Conservation (phyloP, 2,888 invertebrate species). For the Lymantria dispar region DNA sequence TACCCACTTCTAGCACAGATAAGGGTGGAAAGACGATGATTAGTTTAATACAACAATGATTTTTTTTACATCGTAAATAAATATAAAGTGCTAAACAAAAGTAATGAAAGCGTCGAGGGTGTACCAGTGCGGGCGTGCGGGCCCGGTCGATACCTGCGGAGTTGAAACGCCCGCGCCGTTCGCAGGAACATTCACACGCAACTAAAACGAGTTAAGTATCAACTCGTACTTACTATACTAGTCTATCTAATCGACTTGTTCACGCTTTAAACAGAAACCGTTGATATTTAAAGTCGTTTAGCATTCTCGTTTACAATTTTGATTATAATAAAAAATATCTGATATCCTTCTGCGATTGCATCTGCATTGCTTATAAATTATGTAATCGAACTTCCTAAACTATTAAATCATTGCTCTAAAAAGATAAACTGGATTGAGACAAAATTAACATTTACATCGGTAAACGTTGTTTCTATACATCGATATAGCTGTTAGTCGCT, state of each 20-base stretch:
- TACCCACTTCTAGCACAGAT: no score
- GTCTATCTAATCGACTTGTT: constrained; percentile 40
- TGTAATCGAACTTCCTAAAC: no score
- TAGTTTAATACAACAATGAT: constrained; percentile 3
- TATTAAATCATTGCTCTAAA: no score
- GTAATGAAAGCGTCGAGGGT: constrained; percentile 32
- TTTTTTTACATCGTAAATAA: constrained; percentile 13
- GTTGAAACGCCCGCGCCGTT: constrained; percentile 13
- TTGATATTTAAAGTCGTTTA: constrained; percentile 30
- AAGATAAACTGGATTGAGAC: no score
- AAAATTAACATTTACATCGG: no score
- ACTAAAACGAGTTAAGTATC: constrained; percentile 36
- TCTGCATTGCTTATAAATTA: no score
- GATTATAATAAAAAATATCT: constrained; percentile 23
- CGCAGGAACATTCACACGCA: constrained; percentile 40
- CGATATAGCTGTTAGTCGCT: no score
- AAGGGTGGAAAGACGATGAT: not conserved
- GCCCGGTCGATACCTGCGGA: constrained; percentile 61
- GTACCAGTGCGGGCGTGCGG: constrained; percentile 52
- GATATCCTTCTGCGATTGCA: constrained; percentile 8
- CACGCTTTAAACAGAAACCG: constrained; percentile 34
- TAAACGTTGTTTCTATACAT: no score
- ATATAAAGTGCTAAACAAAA: constrained; percentile 39
- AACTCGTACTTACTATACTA: constrained; percentile 13
- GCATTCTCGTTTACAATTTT: constrained; percentile 2